Conservation (phyloP, 2,797 vertebrate genomes). For the Lagorchestes hirsutus region DNA sequence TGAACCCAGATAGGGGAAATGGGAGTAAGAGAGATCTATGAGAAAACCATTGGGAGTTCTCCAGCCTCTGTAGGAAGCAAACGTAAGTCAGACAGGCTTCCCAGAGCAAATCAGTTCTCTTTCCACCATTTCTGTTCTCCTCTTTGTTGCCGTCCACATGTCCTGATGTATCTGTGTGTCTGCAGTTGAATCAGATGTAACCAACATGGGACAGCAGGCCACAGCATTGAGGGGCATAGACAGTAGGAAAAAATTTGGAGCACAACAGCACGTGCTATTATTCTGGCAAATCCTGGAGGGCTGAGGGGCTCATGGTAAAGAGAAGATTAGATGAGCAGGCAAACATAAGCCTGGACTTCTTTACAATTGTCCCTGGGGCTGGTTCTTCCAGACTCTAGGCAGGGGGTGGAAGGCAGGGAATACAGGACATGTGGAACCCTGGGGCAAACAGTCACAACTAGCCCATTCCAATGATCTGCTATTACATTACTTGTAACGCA, state of each 20-base stretch:
- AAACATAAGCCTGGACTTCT: background rate
- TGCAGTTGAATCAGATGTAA: background rate
- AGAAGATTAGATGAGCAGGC: background rate
- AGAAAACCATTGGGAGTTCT: background rate
- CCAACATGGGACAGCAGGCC: background rate
- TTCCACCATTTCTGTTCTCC: slow-evolving; percentile 9
- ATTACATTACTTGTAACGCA: background rate
- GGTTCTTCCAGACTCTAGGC: background rate
- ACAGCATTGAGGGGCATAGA: background rate
- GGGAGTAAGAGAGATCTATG: background rate
- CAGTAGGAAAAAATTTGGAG: background rate
- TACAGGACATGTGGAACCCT: background rate
- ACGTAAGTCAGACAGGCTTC: slow-evolving; percentile 10
- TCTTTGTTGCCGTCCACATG: slow-evolving; percentile 7
- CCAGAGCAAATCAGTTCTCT: background rate
- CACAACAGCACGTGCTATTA: background rate
- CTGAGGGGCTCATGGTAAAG: background rate
- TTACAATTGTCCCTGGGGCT: background rate
- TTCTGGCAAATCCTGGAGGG: background rate
- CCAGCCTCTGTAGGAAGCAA: background rate
- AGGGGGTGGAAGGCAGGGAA: background rate
- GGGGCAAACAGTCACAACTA: background rate
- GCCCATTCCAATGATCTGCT: background rate
- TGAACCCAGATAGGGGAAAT: background rate
- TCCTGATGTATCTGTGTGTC: background rate